These are phyloP conservation scores for Gallinago solitaria DNA, from an alignment of 2,797 vertebrate species.

Conservation along the genomic window DNA sequence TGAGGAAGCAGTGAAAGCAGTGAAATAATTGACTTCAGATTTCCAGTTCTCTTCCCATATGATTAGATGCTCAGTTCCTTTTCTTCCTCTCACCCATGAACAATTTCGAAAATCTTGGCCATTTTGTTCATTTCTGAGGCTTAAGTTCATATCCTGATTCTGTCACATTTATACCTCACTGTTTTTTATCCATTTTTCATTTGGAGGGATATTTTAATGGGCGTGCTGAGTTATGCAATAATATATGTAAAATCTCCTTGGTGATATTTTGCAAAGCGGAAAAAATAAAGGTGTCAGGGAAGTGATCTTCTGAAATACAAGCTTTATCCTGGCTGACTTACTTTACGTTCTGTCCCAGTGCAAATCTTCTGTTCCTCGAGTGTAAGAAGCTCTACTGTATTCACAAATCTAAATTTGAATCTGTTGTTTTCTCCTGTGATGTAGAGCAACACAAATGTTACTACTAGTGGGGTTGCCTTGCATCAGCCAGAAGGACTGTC, in stretches of 20 bases:
- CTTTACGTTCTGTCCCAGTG: not conserved
- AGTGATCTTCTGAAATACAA: not conserved
- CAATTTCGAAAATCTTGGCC: not conserved
- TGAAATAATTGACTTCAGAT: not conserved
- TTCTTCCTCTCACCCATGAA: not conserved
- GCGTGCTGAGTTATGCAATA: not conserved
- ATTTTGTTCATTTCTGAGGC: not conserved
- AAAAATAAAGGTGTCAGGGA: not conserved
- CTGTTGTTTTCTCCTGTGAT: not conserved
- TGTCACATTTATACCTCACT: not conserved
- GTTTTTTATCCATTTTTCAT: not conserved
- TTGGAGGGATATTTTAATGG: not conserved
- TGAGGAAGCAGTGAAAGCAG: not conserved
- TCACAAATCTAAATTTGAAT: not conserved
- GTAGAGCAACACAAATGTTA: not conserved
- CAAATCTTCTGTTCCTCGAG: not conserved
- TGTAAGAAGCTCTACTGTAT: not conserved
- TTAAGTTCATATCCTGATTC: not conserved
- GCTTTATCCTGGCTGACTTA: not conserved
- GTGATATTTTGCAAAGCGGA: not conserved
- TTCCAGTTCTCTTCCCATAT: not conserved
- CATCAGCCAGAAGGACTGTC: not conserved
- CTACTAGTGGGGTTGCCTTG: not conserved
- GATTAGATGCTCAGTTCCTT: not conserved
- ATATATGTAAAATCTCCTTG: not conserved